Base-by-base conservation (phyloP, 2,113 vertebrate species). In the Phalacrocorax aristotelis region DNA sequence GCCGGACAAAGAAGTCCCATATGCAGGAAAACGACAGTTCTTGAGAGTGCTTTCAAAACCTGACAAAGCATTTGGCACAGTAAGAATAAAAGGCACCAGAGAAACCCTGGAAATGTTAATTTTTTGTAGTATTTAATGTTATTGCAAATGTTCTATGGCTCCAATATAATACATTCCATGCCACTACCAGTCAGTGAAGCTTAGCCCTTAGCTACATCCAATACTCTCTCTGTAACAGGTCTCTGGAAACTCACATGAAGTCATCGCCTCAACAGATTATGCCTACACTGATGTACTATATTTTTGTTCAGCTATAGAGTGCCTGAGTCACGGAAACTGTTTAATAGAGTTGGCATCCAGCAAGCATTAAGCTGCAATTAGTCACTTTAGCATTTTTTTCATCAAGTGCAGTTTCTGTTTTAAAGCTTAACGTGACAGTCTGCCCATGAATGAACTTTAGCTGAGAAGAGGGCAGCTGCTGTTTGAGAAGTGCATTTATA, bases 281-380 rank as follows among this genome's bases (percentile, higher is more conserved):
- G 87, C 13, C 32, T 89, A 1, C 14, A 3, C 15, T 77, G 32
- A 57, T 90, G 9, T 58, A 26, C 15, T 72, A 77, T 38, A 60
- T 48, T 78, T 71, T 86, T 74, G 25, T 54, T 55, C 44, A 40
- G 65, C n/a, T 94, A 66, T 6, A 57, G 83, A 83, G 27, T 40
- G 22, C 11, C 62, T 22, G 3, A 87, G 25, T 18, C 64, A 79
- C 27, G 83, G n/a, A 84, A 90, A 68, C 26, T 40, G 13, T 87
- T 83, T 83, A 75, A 74, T 25, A 55, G n/a, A 64, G 7, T 19
- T 61, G 38, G 60, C 42, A 44, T 49, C 55, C 92, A 92, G 40
- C 32, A 90, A 80, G 19, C 29, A 36, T 92, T 93, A 76, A 90
- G 15, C 27, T 88, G 44, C 40, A 93, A 75, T 96, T 95, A 95